Conservation (phyloP, 2,888 invertebrate genomes). For the Empis stercorea region DNA sequence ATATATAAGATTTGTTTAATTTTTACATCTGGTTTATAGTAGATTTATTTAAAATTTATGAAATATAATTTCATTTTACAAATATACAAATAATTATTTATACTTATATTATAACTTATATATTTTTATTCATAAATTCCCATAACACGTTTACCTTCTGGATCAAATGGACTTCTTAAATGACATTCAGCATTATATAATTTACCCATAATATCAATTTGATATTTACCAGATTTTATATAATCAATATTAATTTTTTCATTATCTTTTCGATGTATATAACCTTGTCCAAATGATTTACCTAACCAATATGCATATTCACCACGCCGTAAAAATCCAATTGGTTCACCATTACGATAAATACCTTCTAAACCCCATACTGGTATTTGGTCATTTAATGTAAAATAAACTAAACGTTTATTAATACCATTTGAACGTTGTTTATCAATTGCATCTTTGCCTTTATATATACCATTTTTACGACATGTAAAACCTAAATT, state of each 20-base stretch:
- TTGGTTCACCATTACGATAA: conserved; percentile 59
- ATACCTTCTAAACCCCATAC: conserved; percentile 78
- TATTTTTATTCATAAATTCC: conserved; percentile 45
- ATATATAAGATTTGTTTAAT: too few species aligned
- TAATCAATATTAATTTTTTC: conserved; percentile 50
- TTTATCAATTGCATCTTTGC: conserved; percentile 56
- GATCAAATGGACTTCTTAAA: conserved; percentile 70
- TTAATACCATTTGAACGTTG: conserved; percentile 52
- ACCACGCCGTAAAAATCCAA: conserved; percentile 69
- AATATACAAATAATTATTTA: too few species aligned
- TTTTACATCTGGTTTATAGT: too few species aligned
- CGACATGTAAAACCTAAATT: conserved; percentile 68
- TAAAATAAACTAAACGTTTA: conserved; percentile 62
- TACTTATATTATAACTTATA: too few species aligned
- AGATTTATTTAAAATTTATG: too few species aligned
- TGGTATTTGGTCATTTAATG: conserved; percentile 56
- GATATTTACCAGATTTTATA: conserved; percentile 56
- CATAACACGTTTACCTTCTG: conserved; percentile 55
- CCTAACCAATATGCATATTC: conserved; percentile 55
- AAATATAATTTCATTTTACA: too few species aligned
- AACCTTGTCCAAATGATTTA: conserved; percentile 46
- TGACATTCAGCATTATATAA: conserved; percentile 56
- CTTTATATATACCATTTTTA: conserved; percentile 62
- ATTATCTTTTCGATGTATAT: conserved; percentile 44
- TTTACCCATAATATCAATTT: conserved; percentile 68